Evolutionary conservation across 1,140 invertebrate genomes (phyloP).

Genomic region (Drosophila pachea): DNA sequence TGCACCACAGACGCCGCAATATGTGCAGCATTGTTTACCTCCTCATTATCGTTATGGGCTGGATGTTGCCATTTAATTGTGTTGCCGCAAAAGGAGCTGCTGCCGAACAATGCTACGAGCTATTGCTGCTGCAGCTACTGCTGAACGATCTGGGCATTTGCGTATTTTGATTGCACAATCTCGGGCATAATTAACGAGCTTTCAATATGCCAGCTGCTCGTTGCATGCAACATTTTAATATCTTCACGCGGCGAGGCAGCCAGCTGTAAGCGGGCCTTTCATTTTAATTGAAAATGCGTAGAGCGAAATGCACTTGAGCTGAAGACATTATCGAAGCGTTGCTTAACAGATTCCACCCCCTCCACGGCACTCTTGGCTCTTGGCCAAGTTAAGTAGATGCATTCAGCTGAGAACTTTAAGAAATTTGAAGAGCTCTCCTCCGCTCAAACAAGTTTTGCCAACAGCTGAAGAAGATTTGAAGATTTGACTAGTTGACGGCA

Average conservation of each 20-base stretch:
- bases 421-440: no score
- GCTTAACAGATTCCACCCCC: background rate
- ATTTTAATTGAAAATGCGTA: conserved; percentile 17
- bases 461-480: no score
- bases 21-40: conserved; percentile 37
- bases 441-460: no score
- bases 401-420: no score
- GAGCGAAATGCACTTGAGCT: background rate
- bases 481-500: no score
- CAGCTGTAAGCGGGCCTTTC: conserved; percentile 14
- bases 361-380: no score
- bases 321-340: conserved; percentile 1
- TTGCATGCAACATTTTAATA: conserved; percentile 17
- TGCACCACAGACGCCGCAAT: background rate
- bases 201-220: conserved; percentile 10
- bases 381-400: no score
- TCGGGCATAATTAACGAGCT: conserved; percentile 41
- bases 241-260: conserved; percentile 7
- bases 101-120: conserved; percentile 26
- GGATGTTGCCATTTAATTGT: conserved; percentile 47
- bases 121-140: conserved; percentile 23
- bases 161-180: conserved; percentile 32
- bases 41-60: conserved; percentile 49
- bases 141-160: conserved; percentile 18
- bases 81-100: conserved; percentile 49